Conservation (phyloP, 2,888 invertebrate genomes). For the Luffia ferchaultella region DNA sequence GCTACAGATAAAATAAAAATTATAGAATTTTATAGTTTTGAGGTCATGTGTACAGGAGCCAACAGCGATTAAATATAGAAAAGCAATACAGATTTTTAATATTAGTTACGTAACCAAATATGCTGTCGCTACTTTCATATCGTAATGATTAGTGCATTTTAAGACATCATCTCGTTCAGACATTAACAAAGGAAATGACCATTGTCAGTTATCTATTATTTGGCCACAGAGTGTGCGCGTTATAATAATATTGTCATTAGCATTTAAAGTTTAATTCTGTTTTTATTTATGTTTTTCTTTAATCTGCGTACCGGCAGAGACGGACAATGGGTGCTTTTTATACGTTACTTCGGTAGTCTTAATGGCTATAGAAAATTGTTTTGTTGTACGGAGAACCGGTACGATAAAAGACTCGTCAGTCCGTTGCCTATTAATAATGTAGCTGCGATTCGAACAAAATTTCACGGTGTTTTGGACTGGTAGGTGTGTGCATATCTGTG, state of each 20-base stretch:
- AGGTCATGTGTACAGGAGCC: too few species aligned
- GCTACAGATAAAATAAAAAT: too few species aligned
- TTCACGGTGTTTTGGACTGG: neutral
- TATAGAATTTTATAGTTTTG: too few species aligned
- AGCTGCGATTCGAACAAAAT: neutral
- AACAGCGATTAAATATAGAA: too few species aligned
- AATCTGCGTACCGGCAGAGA: neutral
- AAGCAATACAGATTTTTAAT: too few species aligned
- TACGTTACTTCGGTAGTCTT: neutral
- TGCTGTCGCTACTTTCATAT: conserved; percentile 23
- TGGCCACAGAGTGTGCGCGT: conserved; percentile 28
- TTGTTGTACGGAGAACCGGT: neutral
- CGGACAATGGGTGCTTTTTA: neutral
- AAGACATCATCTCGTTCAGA: conserved; percentile 24
- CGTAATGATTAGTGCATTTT: conserved; percentile 23
- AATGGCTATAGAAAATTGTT: neutral
- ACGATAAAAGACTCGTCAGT: neutral
- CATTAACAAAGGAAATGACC: conserved; percentile 30
- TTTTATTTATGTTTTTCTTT: neutral
- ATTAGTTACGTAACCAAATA: too few species aligned
- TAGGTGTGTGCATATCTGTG: too few species aligned
- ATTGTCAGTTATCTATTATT: conserved; percentile 32
- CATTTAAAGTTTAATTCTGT: conserved; percentile 1
- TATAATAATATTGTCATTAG: conserved; percentile 52
- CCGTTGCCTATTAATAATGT: neutral